Conservation (phyloP, 1,140 invertebrate species). For the Battus philenor region DNA sequence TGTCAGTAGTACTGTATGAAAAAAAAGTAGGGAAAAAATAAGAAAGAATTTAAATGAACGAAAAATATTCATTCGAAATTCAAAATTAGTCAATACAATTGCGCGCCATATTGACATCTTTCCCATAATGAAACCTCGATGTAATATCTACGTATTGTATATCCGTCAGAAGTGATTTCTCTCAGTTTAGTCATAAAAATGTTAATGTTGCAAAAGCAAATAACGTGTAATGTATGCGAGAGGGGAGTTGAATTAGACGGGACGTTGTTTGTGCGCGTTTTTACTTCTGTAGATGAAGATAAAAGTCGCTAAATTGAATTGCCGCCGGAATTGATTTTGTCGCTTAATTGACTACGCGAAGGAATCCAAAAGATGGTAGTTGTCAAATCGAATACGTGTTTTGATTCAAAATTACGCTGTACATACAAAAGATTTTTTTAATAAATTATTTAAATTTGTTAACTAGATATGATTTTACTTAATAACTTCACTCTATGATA, state of each 20-base stretch:
- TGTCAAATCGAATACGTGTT: too few relatives aligned
- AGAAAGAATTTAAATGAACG: too few relatives aligned
- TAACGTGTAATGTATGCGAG: slow-evolving; percentile 64
- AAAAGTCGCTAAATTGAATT: slow-evolving; percentile 47
- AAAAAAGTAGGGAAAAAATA: too few relatives aligned
- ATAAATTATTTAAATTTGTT: too few relatives aligned
- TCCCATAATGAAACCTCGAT: not conserved
- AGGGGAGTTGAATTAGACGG: slow-evolving; percentile 54
- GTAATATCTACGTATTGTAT: not conserved
- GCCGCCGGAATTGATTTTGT: slow-evolving; percentile 40
- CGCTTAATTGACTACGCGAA: slow-evolving; percentile 15
- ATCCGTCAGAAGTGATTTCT: slow-evolving; percentile 44
- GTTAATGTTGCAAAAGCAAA: slow-evolving; percentile 71
- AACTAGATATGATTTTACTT: too few relatives aligned
- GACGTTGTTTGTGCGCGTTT: slow-evolving; percentile 35
- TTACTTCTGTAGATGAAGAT: slow-evolving; percentile 39
- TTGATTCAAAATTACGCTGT: too few relatives aligned
- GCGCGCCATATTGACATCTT: slow-evolving; percentile 11
- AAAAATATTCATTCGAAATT: too few relatives aligned
- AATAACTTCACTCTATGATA: too few relatives aligned
- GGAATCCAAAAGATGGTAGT: too few relatives aligned
- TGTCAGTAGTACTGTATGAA: too few relatives aligned
- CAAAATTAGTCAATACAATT: too few relatives aligned
- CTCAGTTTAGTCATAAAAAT: slow-evolving; percentile 71
- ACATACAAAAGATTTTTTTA: too few relatives aligned